Conservation (phyloP, 2,113 vertebrate genomes). For the Choloepus hoffmanni region DNA sequence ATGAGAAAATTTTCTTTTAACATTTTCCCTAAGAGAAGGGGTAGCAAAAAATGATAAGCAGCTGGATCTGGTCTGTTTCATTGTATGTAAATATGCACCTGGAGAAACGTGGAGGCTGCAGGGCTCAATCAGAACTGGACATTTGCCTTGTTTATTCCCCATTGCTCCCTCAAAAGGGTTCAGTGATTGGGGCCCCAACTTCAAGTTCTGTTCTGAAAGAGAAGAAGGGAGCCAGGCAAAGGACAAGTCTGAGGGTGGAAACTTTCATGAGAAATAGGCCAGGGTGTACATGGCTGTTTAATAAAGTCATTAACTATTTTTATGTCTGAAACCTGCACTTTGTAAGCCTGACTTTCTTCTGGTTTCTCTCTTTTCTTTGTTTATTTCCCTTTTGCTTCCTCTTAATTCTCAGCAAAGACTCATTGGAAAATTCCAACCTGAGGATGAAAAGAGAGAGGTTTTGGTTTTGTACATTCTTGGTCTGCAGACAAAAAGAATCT, state of each 20-base stretch:
- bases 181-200: not conserved
- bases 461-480: not conserved
- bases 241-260: not conserved
- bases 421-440: conserved; percentile 4
- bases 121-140: not conserved
- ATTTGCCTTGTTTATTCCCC: not conserved
- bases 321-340: conserved; percentile 6
- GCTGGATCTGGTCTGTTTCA: not conserved
- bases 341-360: not conserved
- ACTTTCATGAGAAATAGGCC: not conserved
- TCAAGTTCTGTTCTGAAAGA: not conserved
- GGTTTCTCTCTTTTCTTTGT: not conserved
- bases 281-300: not conserved
- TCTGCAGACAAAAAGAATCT: not conserved
- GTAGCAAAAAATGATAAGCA: not conserved
- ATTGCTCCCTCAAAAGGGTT: not conserved
- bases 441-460: not conserved
- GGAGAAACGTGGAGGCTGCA: not conserved
- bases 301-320: not conserved
- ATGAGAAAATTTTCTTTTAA: not conserved
- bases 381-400: conserved; percentile 3
- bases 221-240: not conserved
- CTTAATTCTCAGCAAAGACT: conserved; percentile 24
- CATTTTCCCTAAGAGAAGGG: not conserved
- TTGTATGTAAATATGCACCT: conserved; percentile 21